These are phyloP conservation scores for Drosophila mimetica DNA, from an alignment of 2,888 invertebrate species.

Conservation along the genomic window DNA sequence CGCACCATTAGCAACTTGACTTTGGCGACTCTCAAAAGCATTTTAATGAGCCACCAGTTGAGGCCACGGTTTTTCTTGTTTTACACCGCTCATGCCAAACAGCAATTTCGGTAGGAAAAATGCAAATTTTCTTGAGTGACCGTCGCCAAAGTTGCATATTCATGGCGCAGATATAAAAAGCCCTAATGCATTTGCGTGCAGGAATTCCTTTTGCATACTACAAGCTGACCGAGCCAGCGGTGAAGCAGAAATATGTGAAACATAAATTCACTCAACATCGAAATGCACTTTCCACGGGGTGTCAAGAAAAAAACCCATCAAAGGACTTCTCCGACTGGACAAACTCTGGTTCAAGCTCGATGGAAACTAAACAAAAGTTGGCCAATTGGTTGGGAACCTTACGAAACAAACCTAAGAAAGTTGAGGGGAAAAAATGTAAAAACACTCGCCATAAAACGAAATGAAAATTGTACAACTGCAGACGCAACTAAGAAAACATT, in stretches of 20 bases:
- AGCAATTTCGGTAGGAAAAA: slow-evolving; percentile 33
- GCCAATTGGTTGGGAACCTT: slow-evolving; percentile 27
- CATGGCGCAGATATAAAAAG: slow-evolving; percentile 32
- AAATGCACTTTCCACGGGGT: slow-evolving; percentile 49
- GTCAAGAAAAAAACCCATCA: slow-evolving; percentile 7
- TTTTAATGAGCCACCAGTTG: slow-evolving; percentile 69
- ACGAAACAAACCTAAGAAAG: slow-evolving; percentile 11
- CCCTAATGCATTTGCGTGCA: slow-evolving; percentile 48
- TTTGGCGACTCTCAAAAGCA: slow-evolving; percentile 50
- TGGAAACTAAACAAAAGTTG: slow-evolving; percentile 55
- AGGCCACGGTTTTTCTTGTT: slow-evolving; percentile 1
- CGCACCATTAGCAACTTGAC: slow-evolving; percentile 64
- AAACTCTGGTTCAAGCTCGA: slow-evolving; percentile 41
- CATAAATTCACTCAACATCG: slow-evolving; percentile 46
- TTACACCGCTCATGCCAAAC: slow-evolving; percentile 20
- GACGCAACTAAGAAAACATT: slow-evolving; percentile 40
- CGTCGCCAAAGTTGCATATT: slow-evolving; percentile 39
- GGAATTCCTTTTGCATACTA: slow-evolving; percentile 45
- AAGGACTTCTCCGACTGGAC: slow-evolving; percentile 8
- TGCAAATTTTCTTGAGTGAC: slow-evolving; percentile 44
- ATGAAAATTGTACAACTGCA: slow-evolving; percentile 50
- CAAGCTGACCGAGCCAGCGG: slow-evolving; percentile 22
- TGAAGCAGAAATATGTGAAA: slow-evolving; percentile 16
- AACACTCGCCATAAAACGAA: slow-evolving; percentile 24
- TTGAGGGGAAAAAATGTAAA: slow-evolving; percentile 11